These are phyloP conservation scores for Erebia aethiops DNA, from an alignment of 2,888 invertebrate species.

Conservation along the genomic window DNA sequence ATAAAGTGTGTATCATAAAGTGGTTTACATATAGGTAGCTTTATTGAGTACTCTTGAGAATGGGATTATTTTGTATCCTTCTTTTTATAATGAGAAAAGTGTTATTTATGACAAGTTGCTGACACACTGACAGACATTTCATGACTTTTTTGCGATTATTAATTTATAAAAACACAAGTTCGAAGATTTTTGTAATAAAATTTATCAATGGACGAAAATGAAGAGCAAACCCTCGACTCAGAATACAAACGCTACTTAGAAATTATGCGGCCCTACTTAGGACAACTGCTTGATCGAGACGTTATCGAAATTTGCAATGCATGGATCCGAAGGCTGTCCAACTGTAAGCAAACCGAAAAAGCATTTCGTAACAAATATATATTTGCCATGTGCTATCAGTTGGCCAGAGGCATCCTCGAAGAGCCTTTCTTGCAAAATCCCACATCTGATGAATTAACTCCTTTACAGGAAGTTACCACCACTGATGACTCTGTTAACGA, in stretches of 20 bases:
- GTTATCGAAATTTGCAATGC: slow-evolving; percentile 63
- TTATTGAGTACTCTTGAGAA: too few relatives aligned
- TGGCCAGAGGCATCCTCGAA: slow-evolving; percentile 63
- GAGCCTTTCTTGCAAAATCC: slow-evolving; percentile 63
- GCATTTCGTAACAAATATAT: slow-evolving; percentile 65
- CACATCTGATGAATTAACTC: slow-evolving; percentile 48
- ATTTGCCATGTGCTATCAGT: slow-evolving; percentile 67
- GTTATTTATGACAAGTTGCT: background rate
- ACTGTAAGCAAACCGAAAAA: slow-evolving; percentile 60
- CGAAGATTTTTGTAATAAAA: slow-evolving; percentile 5
- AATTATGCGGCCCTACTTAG: slow-evolving; percentile 65
- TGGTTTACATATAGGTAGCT: too few relatives aligned
- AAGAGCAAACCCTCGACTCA: slow-evolving; percentile 55
- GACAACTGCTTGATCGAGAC: slow-evolving; percentile 58
- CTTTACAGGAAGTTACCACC: slow-evolving; percentile 52
- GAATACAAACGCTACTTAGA: slow-evolving; percentile 71
- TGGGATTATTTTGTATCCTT: too few relatives aligned
- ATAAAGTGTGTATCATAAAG: too few relatives aligned
- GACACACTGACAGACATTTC: background rate
- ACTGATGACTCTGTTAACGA: slow-evolving; percentile 51
- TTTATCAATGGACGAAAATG: slow-evolving; percentile 57
- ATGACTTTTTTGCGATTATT: background rate
- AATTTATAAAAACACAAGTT: background rate
- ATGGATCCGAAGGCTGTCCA: slow-evolving; percentile 69
- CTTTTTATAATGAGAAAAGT: too few relatives aligned